Evolutionary conservation across 2,797 vertebrate genomes (phyloP), one percentile per base, ranked within the genome.

Genomic region (Muscicapa striata): DNA sequence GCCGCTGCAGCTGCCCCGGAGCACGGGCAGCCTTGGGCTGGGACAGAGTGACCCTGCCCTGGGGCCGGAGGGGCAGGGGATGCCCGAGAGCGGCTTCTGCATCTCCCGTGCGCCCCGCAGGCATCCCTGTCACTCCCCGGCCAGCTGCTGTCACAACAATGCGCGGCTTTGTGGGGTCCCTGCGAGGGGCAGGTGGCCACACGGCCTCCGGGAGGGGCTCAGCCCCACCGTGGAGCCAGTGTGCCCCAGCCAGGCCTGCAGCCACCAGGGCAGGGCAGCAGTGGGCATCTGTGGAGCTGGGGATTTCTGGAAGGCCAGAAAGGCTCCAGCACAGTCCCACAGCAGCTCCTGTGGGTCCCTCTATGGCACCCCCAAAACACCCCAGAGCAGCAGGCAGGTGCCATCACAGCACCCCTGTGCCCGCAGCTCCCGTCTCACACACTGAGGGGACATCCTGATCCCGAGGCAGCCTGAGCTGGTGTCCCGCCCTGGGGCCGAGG

Each of bases 111-210:
- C 41, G 3, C 38, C 69, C 79, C 1, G 48, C 96, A 96, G 95
- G 67, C 67, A 64, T 9, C 89, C 63, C 90, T 6, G 74, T 94
- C 96, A 93, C 84, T 96, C 95, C 2, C 5, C 4, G 11, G 13
- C 76, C 92, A 95, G 94, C 96, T 96, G 95, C 84, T 73, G 84
- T 40, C 86, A 59, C 81, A 79, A 92, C 92, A 95, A 92, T 82
- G 94, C 0, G 36, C 1, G 58, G 48, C 96, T 95, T 95, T 96
- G 92, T 96, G 70, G n/a, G 55, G 84, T 91, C 87, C 79, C 72
- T 1, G 5, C 3, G 1, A 5, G 72, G 72, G 66, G 61, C 94
- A 94, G 92, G 83, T 95, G 94, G 90, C 54, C 27, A 1, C 73
- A 22, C 3, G 3, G 68, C 8, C 29, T 45, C 51, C 13, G 41